Evolutionary conservation across 2,888 invertebrate species (phyloP), one percentile per base, ranked within the genome.

Genomic region (Acheta domesticus): DNA sequence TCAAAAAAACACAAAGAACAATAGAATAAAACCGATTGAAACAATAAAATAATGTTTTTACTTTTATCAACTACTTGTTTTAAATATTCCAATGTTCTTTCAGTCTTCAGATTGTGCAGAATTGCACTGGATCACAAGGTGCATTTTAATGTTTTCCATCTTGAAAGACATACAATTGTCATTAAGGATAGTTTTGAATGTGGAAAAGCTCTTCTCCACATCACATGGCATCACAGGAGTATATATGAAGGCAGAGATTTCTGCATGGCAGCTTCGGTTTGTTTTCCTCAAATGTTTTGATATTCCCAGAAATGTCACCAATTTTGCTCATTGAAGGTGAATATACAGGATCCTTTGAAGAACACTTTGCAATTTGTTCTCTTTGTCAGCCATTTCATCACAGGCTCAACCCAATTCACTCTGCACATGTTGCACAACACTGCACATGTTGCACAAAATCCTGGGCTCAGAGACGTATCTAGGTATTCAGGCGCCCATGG

Each of bases 181-280:
- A 49, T 11, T 75, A 5, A 78, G 19, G 20, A 77, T 19, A 21
- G 20, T 78, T 36, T 78, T 78, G 76, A 78, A 62, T 2, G 19
- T n/a, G 19, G n/a, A 78, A 74, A 80, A 80, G 48, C 75, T 80
- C 49, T 78, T n/a, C 20, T 80, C 78, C 2, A 80, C 23, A 48
- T 76, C 78, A 78, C 76, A 75, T 21, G 75, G 74, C 74, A 48
- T 79, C 48, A 80, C 49, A 11, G 76, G 76, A 19, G 75, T 76
- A 75, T 78, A 78, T 85, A 87, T 79, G n/a, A 77, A 79, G 49
- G 19, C 48, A 12, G n/a, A 1, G 12, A 74, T 14, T 16, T 79
- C 49, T 77, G 21, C 74, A 36, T 11, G 12, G 19, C 36, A 79
- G 16, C 12, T 48, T 12, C 14, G 77, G 16, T n/a, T 77, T 48